These are phyloP conservation scores for Ennomos erosarius DNA, from an alignment of 2,888 invertebrate genomes.

Conservation along the genomic window DNA sequence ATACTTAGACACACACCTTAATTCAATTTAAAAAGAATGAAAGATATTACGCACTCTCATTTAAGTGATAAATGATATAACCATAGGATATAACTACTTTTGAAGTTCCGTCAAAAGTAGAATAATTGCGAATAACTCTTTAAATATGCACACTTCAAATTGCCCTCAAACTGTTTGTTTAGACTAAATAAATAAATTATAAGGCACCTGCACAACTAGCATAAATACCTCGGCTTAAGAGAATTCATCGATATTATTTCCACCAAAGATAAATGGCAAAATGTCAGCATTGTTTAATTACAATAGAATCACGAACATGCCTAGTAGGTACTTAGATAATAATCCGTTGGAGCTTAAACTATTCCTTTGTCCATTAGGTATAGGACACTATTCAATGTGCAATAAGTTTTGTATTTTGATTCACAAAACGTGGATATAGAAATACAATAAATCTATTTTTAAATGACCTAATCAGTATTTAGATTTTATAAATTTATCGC, in stretches of 20 bases:
- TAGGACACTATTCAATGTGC: too few relatives aligned
- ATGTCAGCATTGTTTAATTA: constrained; percentile 48
- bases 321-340: constrained; percentile 13
- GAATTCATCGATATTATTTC: constrained; percentile 27
- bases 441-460: too few relatives aligned
- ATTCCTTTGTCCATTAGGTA: not conserved
- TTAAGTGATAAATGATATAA: too few relatives aligned
- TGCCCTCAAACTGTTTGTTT: constrained; percentile 3
- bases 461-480: too few relatives aligned
- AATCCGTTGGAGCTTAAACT: constrained; percentile 4
- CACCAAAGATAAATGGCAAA: constrained; percentile 38
- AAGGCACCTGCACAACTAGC: constrained; percentile 21
- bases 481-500: too few relatives aligned
- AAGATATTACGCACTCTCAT: too few relatives aligned
- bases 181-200: constrained; percentile 24
- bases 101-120: not conserved
- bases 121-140: not conserved
- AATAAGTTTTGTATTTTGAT: not conserved
- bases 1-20: not conserved
- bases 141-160: not conserved
- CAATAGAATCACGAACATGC: constrained; percentile 43
- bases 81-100: too few relatives aligned
- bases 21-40: not conserved
- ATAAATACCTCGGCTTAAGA: constrained; percentile 28
- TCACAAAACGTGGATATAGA: too few relatives aligned